Conservation (phyloP, 2,888 invertebrate genomes). For the Phyllotreta striolata region DNA sequence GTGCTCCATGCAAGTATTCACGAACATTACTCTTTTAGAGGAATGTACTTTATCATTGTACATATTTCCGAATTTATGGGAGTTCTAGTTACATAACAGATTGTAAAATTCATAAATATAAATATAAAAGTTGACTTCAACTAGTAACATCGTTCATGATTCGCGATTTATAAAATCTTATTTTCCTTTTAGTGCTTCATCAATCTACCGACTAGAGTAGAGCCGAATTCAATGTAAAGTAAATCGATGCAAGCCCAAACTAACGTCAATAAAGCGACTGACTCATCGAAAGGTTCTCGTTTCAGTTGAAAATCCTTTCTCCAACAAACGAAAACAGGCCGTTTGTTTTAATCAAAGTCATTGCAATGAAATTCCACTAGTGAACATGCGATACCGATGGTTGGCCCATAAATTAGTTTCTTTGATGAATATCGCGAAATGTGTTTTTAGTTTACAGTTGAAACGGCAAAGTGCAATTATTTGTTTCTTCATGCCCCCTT, state of each 20-base stretch:
- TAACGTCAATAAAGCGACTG: constrained; percentile 19
- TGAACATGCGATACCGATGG: constrained; percentile 18
- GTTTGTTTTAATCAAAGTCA: constrained; percentile 25
- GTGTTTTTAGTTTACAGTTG: constrained; percentile 17
- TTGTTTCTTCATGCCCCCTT: not conserved
- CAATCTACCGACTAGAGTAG: not conserved
- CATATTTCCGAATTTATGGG: no score
- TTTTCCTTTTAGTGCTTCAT: constrained; percentile 15
- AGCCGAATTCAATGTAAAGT: not conserved
- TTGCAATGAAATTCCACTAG: constrained; percentile 21
- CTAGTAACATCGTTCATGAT: not conserved
- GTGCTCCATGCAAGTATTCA: no score
- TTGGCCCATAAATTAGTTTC: constrained; percentile 21
- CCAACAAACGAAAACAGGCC: constrained; percentile 25
- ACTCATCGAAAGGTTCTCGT: constrained; percentile 14
- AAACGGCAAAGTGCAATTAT: constrained; percentile 12
- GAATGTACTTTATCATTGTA: no score
- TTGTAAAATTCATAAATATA: no score
- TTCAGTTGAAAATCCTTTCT: constrained; percentile 11
- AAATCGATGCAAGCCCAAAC: constrained; percentile 3
- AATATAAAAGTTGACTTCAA: no score
- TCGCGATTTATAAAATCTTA: constrained; percentile 13
- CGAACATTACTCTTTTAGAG: no score
- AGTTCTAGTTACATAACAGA: no score
- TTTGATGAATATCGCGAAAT: constrained; percentile 17